phyloP scores from a whole-genome alignment of 2,888 invertebrate genomes.

The Amblyjoppa fuscipennis region DNA sequence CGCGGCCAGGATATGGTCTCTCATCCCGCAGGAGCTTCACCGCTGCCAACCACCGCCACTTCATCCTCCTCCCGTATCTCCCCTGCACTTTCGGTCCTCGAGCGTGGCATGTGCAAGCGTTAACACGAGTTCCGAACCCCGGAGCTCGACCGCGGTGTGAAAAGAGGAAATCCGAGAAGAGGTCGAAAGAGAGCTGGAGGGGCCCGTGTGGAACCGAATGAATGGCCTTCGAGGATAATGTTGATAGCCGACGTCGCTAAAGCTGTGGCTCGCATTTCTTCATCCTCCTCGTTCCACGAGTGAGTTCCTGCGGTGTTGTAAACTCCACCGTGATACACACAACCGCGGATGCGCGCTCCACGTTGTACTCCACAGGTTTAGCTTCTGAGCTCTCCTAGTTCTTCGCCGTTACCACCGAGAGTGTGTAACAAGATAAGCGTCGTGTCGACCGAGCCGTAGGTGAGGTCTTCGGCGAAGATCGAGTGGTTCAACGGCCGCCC shows the following conservation, averaged over 20 bases:
- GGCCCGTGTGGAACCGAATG: conserved; percentile 25
- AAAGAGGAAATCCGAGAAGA: conserved; percentile 54
- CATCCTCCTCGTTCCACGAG: conserved; percentile 20
- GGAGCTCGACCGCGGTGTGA: conserved; percentile 12
- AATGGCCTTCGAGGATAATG: conserved; percentile 46
- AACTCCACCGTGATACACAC: conserved; percentile 10
- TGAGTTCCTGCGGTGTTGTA: conserved; percentile 40
- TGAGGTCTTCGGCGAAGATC: conserved; percentile 10
- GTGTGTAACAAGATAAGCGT: conserved; percentile 20
- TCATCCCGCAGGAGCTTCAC: conserved; percentile 65
- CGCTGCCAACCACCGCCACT: conserved; percentile 55
- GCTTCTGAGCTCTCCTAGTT: conserved; percentile 15
- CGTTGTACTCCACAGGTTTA: conserved; percentile 2
- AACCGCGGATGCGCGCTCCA: background rate
- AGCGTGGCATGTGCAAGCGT: conserved; percentile 44
- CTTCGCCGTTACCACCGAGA: background rate
- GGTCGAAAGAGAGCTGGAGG: conserved; percentile 5
- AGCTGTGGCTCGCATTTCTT: conserved; percentile 36
- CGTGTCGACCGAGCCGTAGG: background rate
- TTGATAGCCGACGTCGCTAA: conserved; percentile 43
- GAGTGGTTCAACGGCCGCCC: background rate
- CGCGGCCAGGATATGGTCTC: conserved; percentile 59
- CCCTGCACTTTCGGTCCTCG: conserved; percentile 56
- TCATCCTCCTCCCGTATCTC: conserved; percentile 51
- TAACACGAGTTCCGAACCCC: conserved; percentile 39